phyloP scores from a whole-genome alignment of 2,888 invertebrate genomes.

The Tetramorium bicarinatum region DNA sequence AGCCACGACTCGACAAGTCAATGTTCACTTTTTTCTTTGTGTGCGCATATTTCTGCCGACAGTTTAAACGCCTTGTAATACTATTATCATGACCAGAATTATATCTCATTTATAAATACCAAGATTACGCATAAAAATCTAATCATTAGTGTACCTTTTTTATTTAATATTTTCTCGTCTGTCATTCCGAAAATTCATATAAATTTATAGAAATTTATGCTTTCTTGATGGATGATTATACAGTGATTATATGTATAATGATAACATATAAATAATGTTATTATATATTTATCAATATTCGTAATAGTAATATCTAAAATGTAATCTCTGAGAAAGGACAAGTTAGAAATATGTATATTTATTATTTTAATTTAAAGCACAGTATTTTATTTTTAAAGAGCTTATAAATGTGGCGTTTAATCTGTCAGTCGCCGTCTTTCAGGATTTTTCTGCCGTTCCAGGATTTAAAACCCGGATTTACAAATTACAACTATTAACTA shows the following conservation, averaged over 20 bases:
- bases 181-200: background rate
- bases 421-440: conserved; percentile 3
- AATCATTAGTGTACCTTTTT: background rate
- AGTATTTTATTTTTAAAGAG: background rate
- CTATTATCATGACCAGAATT: background rate
- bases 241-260: conserved; percentile 22
- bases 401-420: conserved; percentile 30
- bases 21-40: conserved; percentile 48
- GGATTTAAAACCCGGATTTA: background rate
- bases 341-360: conserved; percentile 6
- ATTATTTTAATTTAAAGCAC: conserved; percentile 13
- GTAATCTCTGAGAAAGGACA: background rate
- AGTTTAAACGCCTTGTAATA: conserved; percentile 33
- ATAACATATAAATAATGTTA: conserved; percentile 32
- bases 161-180: background rate
- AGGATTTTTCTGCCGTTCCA: conserved; percentile 4
- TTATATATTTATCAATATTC: conserved; percentile 13
- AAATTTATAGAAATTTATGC: conserved; percentile 29
- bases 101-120: conserved; percentile 24
- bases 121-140: conserved; percentile 7
- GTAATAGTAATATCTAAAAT: conserved; percentile 4
- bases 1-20: conserved; percentile 61
- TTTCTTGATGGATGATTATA: conserved; percentile 29
- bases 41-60: conserved; percentile 66
- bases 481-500: conserved; percentile 23